Conservation (phyloP, 2,113 vertebrate species). For the Odobenus rosmarus region DNA sequence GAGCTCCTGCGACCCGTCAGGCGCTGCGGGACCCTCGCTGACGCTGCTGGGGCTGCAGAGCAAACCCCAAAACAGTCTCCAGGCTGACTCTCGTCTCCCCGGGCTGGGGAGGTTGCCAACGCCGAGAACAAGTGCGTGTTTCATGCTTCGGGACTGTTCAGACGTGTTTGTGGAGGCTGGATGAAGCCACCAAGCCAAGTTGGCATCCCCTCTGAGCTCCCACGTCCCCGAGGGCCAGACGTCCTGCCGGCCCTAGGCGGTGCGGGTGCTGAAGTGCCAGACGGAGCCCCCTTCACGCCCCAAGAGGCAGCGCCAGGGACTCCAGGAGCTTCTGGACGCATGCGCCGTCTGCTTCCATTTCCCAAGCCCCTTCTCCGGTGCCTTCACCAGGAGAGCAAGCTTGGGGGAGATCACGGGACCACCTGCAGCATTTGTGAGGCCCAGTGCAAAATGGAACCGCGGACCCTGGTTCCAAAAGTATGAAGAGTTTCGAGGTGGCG, state of each 20-base stretch:
- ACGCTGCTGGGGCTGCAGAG: fast-evolving
- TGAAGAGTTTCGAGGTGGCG: fast-evolving
- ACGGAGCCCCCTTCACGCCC: fast-evolving
- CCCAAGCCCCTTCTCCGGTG: fast-evolving
- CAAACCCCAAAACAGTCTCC: not conserved
- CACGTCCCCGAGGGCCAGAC: not conserved
- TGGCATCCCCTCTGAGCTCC: not conserved
- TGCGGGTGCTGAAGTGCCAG: not conserved
- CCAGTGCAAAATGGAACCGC: fast-evolving
- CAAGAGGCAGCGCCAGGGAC: not conserved
- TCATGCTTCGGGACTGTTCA: fast-evolving
- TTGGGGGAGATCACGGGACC: fast-evolving
- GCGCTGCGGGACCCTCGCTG: fast-evolving
- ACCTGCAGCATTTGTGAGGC: fast-evolving
- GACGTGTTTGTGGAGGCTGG: not conserved
- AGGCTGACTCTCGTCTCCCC: not conserved
- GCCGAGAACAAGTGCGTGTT: fast-evolving
- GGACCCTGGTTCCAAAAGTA: fast-evolving
- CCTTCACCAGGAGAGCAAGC: fast-evolving
- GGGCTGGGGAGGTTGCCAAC: not conserved
- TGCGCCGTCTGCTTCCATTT: fast-evolving
- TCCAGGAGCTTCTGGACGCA: fast-evolving
- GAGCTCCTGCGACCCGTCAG: fast-evolving
- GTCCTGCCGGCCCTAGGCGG: not conserved
- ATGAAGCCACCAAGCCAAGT: not conserved